Evolutionary conservation across 2,113 vertebrate species (phyloP).

Genomic region (Sapayoa aenigma): DNA sequence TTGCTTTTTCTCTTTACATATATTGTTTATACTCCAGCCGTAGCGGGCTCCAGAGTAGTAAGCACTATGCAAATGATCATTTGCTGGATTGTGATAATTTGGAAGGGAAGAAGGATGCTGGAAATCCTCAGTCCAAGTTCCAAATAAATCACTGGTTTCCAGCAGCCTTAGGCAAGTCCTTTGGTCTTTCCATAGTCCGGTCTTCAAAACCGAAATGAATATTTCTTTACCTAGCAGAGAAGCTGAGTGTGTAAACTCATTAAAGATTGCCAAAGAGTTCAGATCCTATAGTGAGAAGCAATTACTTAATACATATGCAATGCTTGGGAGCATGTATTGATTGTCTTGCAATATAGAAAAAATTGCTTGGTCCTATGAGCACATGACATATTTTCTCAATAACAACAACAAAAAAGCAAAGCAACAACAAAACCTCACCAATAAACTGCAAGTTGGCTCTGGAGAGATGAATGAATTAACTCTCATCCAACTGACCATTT

Average conservation of each 20-base stretch:
- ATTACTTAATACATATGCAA: not conserved
- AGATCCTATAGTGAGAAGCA: slow-evolving; percentile 8
- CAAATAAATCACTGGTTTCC: not conserved
- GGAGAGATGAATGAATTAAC: not conserved
- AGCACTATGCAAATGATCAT: not conserved
- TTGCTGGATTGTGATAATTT: not conserved
- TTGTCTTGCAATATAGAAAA: not conserved
- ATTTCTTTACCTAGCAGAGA: not conserved
- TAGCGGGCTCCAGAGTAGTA: not conserved
- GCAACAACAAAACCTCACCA: not conserved
- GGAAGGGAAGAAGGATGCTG: not conserved
- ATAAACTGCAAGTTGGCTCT: not conserved
- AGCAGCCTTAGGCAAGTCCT: not conserved
- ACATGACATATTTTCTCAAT: not conserved
- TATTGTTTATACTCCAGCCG: not conserved
- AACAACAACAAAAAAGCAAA: not conserved
- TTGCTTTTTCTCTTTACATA: not conserved
- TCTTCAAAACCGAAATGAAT: not conserved
- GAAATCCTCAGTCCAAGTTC: not conserved
- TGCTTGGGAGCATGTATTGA: not conserved
- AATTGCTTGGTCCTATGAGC: not conserved
- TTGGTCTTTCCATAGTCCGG: not conserved
- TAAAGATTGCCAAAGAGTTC: not conserved
- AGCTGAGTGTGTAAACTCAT: not conserved
- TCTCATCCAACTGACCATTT: not conserved